Conservation (phyloP, 2,113 vertebrate genomes). For the Zosterops hypoxanthus region DNA sequence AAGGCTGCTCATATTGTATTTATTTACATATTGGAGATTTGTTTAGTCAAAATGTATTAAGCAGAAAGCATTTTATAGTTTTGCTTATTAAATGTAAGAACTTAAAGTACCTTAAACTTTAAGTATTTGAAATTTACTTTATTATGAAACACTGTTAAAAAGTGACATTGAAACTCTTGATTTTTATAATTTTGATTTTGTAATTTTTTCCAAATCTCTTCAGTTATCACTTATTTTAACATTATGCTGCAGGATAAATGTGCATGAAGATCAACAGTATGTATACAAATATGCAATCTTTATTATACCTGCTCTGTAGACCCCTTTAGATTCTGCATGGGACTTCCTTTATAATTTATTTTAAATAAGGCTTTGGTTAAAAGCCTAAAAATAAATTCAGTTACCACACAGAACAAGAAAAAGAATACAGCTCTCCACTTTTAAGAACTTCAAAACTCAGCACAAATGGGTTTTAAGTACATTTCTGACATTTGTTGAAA, state of each 20-base stretch:
- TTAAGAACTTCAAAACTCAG: slow-evolving; percentile 60
- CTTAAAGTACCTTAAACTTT: neutral
- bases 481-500: slow-evolving; percentile 63
- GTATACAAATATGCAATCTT: slow-evolving; percentile 61
- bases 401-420: neutral
- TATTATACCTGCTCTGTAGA: slow-evolving; percentile 32
- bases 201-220: slow-evolving; percentile 65
- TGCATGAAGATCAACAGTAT: slow-evolving; percentile 78
- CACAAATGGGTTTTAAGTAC: slow-evolving; percentile 43
- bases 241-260: slow-evolving; percentile 79
- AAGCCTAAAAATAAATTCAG: slow-evolving; percentile 8
- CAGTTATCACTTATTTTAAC: slow-evolving; percentile 77
- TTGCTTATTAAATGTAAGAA: neutral
- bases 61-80: neutral
- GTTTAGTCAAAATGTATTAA: neutral
- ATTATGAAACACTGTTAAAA: neutral
- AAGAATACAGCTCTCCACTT: neutral
- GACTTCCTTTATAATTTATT: slow-evolving; percentile 7
- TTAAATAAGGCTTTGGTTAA: slow-evolving; percentile 6
- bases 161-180: neutral
- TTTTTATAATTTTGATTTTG: slow-evolving; percentile 44
- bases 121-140: neutral
- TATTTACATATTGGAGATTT: neutral
- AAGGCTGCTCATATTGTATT: neutral
- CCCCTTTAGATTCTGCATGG: slow-evolving; percentile 54